Base-by-base conservation (phyloP, 2,797 vertebrate species). In the Hylomyscus alleni region DNA sequence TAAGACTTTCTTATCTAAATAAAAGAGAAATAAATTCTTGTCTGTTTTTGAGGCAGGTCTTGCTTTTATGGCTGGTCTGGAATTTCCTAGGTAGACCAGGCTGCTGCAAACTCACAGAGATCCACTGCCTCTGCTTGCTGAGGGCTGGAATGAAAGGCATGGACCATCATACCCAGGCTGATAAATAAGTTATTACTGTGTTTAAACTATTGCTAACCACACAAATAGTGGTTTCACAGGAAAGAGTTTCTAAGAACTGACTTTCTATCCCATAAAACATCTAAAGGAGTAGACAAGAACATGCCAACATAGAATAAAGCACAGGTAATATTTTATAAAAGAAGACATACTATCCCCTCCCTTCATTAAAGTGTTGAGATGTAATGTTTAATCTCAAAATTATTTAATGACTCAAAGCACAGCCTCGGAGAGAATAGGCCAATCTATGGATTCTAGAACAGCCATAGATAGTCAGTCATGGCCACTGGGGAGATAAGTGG, bases 241-340 rank as follows among this genome's bases (percentile, higher is more conserved):
- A 93, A 94, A 88, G 77, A 80, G 9, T 52, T 89, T 91, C 77
- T 54, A 69, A 77, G 29, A 94, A 8, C 37, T 50, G 44, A 78
- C 17, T 86, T 47, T 88, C 31, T 50, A 34, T 40, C 3, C 31
- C 62, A 19, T 54, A 40, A 5, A 34, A 58, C 67, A 82, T 31
- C 20, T 3, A 77, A 19, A 76, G 9, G 37, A n/a, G 4, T 10
- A 34, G 4, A 77, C 76, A 91, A 29, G 3, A n/a, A 44, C 13
- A 37, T 77, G 3, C 29, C 9, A 77, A 29, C 3, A 11, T 44
- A 60, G 2, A 69, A 34, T 24, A 91, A 88, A 77, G n/a, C 5
- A n/a, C 8, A 89, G 11, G 60, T 19, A 1, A 72, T 56, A 50
- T n/a, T 80, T 92, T 90, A 22, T 40, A 92, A 78, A 65, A 82